phyloP scores from a whole-genome alignment of 1,140 invertebrate genomes.

The Tetranychus cinnabarinus region DNA sequence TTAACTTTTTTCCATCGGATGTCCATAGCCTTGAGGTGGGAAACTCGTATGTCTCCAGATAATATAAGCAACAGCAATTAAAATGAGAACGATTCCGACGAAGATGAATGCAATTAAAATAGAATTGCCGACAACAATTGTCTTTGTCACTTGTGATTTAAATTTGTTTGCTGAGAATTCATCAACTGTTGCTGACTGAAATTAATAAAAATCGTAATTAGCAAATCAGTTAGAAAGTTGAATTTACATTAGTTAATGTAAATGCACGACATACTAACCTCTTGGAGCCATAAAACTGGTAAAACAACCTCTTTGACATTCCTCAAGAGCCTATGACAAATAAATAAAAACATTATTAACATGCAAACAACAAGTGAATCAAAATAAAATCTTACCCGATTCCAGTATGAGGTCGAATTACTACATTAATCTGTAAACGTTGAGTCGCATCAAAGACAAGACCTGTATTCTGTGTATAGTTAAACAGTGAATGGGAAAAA shows the following conservation, averaged over 20 bases:
- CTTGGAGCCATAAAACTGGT: not conserved
- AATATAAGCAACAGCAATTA: not conserved
- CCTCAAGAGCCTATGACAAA: not conserved
- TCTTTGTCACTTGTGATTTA: not conserved
- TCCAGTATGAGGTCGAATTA: not conserved
- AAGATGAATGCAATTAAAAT: not conserved
- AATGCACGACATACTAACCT: not conserved
- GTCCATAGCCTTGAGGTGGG: not conserved
- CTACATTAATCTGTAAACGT: conserved; percentile 4
- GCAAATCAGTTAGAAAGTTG: not conserved
- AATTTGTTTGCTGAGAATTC: not conserved
- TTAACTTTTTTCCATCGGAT: not conserved
- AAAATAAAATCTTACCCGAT: not conserved
- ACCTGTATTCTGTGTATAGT: conserved; percentile 4
- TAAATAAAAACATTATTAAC: not conserved
- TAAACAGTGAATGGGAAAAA: not conserved
- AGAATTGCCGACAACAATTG: not conserved
- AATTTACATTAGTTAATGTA: not conserved
- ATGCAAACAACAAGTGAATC: not conserved
- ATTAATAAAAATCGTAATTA: not conserved
- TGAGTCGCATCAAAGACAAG: not conserved
- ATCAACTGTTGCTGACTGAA: not conserved
- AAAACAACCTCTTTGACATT: not conserved
- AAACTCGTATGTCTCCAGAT: not conserved
- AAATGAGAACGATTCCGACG: not conserved